Conservation (phyloP, 2,888 invertebrate species). For the Thecophora atra region DNA sequence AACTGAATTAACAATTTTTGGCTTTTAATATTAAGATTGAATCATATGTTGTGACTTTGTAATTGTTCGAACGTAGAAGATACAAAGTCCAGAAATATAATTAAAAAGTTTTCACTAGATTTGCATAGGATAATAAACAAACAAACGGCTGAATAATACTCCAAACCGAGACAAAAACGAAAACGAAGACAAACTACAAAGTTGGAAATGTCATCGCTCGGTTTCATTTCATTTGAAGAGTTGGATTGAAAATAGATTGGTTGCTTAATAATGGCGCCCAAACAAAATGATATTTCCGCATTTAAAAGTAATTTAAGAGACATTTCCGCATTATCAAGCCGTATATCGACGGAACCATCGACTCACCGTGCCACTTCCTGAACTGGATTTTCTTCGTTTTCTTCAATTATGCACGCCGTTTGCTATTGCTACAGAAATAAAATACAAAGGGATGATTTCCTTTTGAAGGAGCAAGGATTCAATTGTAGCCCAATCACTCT, state of each 20-base stretch:
- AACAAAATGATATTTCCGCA: constrained; percentile 28
- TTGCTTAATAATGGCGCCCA: constrained; percentile 1
- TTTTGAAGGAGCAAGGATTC: constrained; percentile 21
- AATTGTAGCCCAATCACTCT: constrained; percentile 7
- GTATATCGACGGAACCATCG: constrained; percentile 12
- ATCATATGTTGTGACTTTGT: not conserved
- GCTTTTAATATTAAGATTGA: not conserved
- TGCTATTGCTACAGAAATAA: not conserved
- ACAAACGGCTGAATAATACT: not conserved
- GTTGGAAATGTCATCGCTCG: too few relatives aligned
- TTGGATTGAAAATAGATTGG: not conserved
- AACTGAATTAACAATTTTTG: too few relatives aligned
- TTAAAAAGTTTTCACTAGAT: constrained; percentile 1
- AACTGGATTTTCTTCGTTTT: too few relatives aligned
- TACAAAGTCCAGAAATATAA: not conserved
- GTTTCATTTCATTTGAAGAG: too few relatives aligned
- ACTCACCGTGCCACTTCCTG: not conserved
- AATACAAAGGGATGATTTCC: constrained; percentile 18
- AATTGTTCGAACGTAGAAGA: not conserved
- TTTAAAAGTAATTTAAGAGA: constrained; percentile 40
- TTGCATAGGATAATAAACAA: constrained; percentile 10
- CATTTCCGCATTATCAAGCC: constrained; percentile 38
- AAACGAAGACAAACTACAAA: not conserved
- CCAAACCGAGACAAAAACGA: too few relatives aligned
- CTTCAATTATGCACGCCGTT: not conserved